phyloP scores from a whole-genome alignment of 2,888 invertebrate species.

The Cephonodes hylas region DNA sequence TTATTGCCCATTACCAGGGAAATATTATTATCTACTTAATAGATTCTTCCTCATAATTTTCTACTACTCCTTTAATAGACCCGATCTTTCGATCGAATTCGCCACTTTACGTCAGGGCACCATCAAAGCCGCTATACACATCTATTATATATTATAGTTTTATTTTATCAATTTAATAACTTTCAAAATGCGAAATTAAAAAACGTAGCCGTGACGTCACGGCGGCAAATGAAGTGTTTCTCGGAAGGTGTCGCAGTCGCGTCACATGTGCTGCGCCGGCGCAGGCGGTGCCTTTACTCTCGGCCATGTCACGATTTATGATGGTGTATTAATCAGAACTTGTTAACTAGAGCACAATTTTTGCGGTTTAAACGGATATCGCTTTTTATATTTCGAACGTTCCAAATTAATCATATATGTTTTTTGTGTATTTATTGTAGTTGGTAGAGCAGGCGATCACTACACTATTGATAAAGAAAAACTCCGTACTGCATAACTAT shows the following conservation, averaged over 20 bases:
- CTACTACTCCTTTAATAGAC: too few species aligned
- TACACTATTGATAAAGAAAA: too few species aligned
- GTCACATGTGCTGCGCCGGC: slow-evolving; percentile 40
- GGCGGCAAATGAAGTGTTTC: slow-evolving; percentile 39
- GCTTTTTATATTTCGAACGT: slow-evolving; percentile 19
- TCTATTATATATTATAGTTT: too few species aligned
- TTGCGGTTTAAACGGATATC: slow-evolving; percentile 22
- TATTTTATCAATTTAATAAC: too few species aligned
- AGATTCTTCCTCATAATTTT: too few species aligned
- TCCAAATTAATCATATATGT: not conserved
- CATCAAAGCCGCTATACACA: too few species aligned
- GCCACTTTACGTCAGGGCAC: too few species aligned
- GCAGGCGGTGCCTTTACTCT: slow-evolving; percentile 50
- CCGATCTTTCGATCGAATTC: too few species aligned
- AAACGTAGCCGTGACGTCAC: slow-evolving; percentile 5
- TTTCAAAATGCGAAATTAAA: not conserved
- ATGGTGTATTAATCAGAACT: slow-evolving; percentile 61
- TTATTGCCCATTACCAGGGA: too few species aligned
- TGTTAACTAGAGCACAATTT: slow-evolving; percentile 44
- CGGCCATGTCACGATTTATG: slow-evolving; percentile 59
- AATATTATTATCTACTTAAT: too few species aligned
- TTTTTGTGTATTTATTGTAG: not conserved
- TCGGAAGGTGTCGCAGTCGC: slow-evolving; percentile 54
- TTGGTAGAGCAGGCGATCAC: not conserved
- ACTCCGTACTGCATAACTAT: too few species aligned